These are phyloP conservation scores for Globia sparganii DNA, from an alignment of 2,888 invertebrate species.

Conservation along the genomic window DNA sequence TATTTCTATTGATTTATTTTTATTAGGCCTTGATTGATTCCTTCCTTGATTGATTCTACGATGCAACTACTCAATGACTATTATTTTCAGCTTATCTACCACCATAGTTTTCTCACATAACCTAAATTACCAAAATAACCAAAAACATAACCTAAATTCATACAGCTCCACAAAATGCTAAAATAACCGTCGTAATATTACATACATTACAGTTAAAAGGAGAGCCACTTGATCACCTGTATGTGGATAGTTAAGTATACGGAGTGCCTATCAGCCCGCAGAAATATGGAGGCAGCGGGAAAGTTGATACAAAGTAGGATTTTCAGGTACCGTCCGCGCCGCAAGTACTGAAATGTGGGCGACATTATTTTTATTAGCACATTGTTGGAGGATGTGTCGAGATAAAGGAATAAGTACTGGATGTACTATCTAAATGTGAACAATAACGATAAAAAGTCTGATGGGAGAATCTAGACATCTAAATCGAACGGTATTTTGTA, in stretches of 20 bases:
- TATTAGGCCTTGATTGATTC: constrained; percentile 10
- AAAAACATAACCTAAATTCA: constrained; percentile 20
- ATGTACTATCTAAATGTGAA: background rate
- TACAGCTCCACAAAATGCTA: constrained; percentile 7
- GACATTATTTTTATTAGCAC: constrained; percentile 24
- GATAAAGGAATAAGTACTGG: background rate
- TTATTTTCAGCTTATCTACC: background rate
- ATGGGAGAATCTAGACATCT: background rate
- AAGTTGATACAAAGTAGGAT: constrained; percentile 88
- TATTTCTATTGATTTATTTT: constrained; percentile 17
- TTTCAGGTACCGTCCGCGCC: constrained; percentile 84
- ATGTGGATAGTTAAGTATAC: constrained; percentile 80
- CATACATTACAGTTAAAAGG: constrained; percentile 55
- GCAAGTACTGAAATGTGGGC: constrained; percentile 59
- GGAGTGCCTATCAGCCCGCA: constrained; percentile 80
- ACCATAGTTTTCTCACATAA: background rate
- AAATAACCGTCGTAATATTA: constrained; percentile 40
- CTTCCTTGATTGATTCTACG: constrained; percentile 30
- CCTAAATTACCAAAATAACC: background rate
- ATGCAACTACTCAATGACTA: background rate
- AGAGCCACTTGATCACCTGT: constrained; percentile 75
- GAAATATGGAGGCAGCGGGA: constrained; percentile 87
- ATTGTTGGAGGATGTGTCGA: background rate
- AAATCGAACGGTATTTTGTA: background rate
- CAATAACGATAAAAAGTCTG: too few relatives aligned